These are phyloP conservation scores for Hippocampus zosterae DNA, from an alignment of 2,113 vertebrate species.

Conservation along the genomic window DNA sequence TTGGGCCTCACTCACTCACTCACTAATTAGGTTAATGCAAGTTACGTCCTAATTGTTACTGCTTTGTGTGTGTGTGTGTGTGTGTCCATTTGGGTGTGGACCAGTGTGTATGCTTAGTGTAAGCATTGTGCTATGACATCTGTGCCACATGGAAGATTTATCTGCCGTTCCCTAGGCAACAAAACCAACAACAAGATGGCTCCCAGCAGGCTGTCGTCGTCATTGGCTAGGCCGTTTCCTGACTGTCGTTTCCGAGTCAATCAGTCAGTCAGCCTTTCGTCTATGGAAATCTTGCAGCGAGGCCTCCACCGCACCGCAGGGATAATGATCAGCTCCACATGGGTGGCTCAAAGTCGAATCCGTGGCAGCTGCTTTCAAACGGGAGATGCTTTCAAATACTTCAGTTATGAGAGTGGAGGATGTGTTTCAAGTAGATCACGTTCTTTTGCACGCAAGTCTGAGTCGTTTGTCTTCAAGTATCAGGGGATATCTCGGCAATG, in stretches of 20 bases:
- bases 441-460: too few species aligned
- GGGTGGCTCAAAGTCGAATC: conserved; percentile 17
- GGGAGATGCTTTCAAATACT: neutral
- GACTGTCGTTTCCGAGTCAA: conserved; percentile 32
- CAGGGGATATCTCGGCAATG: too few species aligned
- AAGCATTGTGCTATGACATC: conserved; percentile 50
- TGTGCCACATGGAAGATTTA: conserved; percentile 63
- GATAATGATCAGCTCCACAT: conserved; percentile 29
- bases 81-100: conserved; percentile 2
- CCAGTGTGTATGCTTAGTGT: neutral
- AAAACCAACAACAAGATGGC: conserved; percentile 3
- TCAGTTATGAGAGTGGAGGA: too few species aligned
- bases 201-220: conserved; percentile 10
- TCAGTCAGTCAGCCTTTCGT: neutral
- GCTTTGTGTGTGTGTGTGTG: conserved; percentile 15
- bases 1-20: conserved; percentile 33
- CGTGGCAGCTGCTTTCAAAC: conserved; percentile 17
- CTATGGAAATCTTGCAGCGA: conserved; percentile 32
- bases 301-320: conserved; percentile 10
- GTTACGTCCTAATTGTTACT: conserved; percentile 48
- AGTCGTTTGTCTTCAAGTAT: too few species aligned
- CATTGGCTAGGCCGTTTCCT: conserved; percentile 4
- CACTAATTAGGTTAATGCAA: conserved; percentile 72
- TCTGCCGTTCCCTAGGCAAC: conserved; percentile 42
- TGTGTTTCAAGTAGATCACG: too few species aligned